Evolutionary conservation across 2,888 invertebrate genomes (phyloP), one percentile per base, ranked within the genome.

Genomic region (Microctonus aethiopoides): DNA sequence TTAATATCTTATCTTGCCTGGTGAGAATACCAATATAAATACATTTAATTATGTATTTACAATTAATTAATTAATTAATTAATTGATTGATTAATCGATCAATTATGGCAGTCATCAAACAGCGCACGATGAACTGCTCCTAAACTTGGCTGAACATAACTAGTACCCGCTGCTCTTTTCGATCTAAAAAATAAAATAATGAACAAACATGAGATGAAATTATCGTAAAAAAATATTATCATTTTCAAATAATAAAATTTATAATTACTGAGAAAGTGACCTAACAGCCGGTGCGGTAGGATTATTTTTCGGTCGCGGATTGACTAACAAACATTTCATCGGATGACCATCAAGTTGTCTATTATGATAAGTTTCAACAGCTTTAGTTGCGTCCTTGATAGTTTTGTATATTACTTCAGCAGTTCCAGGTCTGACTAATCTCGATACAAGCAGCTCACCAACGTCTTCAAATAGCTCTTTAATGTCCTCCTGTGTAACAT

Each of bases 381-480:
- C 97, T 85, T 92, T 92, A 79, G 95, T 92, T 34, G 97, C 97
- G 87, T 97, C 95, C 77, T 93, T 92, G 76, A 94, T 89, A 56
- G 92, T 92, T 81, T 93, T 93, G 85, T 96, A 97, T 76, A 96
- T 94, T 0, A 97, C 96, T 88, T 97, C 97, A 0, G 97, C 97
- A 1, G 93, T 93, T 0, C 97, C 97, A 0, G 94, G 93, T 56
- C 95, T 91, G 13, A 96, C 93, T 77, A 97, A 88, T 78, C 94
- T 91, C 0, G 96, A 96, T 75, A 94, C 93, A 68, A 94, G 88
- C 83, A 97, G 89, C 57, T 95, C 93, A 0, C 97, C 97, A 72
- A 97, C 93, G 83, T 97, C 97, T 81, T 96, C 96, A 88, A 98
- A 97, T 57, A 98, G 88, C 87, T 98, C 98, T 87, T 95, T 92